Evolutionary conservation across 2,888 invertebrate genomes (phyloP).

Genomic region (Caenorhabditis plicata): DNA sequence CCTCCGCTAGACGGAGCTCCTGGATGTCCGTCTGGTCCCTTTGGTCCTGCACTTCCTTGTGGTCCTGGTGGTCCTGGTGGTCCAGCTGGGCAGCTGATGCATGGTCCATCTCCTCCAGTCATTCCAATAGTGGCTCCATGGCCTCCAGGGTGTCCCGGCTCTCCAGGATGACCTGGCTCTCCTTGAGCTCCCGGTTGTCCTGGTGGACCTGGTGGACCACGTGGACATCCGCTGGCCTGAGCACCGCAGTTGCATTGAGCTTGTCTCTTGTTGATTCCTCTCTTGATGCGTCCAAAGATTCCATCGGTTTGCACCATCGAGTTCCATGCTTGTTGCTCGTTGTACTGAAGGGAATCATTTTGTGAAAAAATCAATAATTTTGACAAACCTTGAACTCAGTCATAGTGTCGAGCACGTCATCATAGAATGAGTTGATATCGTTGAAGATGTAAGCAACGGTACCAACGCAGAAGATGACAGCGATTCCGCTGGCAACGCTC

Average conservation of each 20-base stretch:
- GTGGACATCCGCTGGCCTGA: conserved; percentile 25
- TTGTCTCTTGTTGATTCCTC: conserved; percentile 32
- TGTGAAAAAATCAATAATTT: not conserved
- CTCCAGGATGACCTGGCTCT: conserved; percentile 27
- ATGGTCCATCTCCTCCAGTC: conserved; percentile 24
- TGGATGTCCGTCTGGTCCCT: conserved; percentile 39
- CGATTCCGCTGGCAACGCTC: conserved; percentile 32
- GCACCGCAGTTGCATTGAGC: conserved; percentile 30
- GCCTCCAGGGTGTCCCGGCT: conserved; percentile 48
- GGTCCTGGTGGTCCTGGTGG: conserved; percentile 31
- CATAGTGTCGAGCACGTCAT: conserved; percentile 35
- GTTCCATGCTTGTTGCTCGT: conserved; percentile 38
- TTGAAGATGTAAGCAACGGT: conserved; percentile 42
- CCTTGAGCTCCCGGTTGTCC: conserved; percentile 29
- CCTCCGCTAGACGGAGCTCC: conserved; percentile 32
- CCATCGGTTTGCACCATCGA: conserved; percentile 21
- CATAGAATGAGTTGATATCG: conserved; percentile 45
- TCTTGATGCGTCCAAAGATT: conserved; percentile 26
- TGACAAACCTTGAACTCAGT: conserved; percentile 35
- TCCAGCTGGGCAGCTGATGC: conserved; percentile 30
- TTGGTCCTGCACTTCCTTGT: conserved; percentile 32
- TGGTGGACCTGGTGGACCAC: conserved; percentile 44
- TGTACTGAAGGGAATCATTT: conserved; percentile 9
- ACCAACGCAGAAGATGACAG: conserved; percentile 33
- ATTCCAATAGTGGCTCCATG: conserved; percentile 38